Evolutionary conservation across 2,113 vertebrate species (phyloP), one percentile per base, ranked within the genome.

Genomic region (Ammodytes dubius): DNA sequence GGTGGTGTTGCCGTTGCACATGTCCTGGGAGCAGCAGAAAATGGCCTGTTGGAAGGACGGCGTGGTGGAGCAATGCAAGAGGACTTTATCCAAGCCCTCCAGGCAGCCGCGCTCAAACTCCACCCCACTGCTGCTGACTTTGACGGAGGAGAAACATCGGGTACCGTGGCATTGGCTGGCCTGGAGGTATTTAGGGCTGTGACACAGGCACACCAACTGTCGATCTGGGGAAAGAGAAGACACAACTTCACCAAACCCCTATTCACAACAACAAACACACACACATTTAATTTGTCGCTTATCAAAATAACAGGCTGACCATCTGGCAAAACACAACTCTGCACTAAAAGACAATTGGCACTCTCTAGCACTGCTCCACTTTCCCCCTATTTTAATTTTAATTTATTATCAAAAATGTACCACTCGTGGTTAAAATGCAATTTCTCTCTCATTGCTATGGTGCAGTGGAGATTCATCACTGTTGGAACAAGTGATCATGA

Each of bases 1-100:
- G 67, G 82, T 95, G 61, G 83, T 81, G 84, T 96, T 96, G 91
- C 78, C 15, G 69, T 96, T 96, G 89, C 95, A 96, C 92, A 93
- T 93, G 79, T 93, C 72, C 54, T 86, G 75, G 4, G 92, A 84
- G 56, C 95, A 96, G 92, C 95, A 96, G 69, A 81, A 78, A 43
- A 96, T 90, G 73, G 89, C 93, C 5, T 93, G 91, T 60, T 86
- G 90, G 81, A 71, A 70, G 7, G 93, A 93, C 0, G 91, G 90
- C 9, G 93, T 57, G 0, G 90, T 91, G 70, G 77, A 92, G 89
- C 95, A 96, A 49, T 86, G 94, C 78, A 96, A 50, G 6, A 14
- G 75, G 68, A 87, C 89, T 68, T 94, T 92, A 45, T 95, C 84
- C 0, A 2, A 7, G 1, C 88, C 93, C 1, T 86, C 43, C 47